Evolutionary conservation across 2,888 invertebrate species (phyloP), one percentile per base, ranked within the genome.

Genomic region (Ariolimax columbianus): DNA sequence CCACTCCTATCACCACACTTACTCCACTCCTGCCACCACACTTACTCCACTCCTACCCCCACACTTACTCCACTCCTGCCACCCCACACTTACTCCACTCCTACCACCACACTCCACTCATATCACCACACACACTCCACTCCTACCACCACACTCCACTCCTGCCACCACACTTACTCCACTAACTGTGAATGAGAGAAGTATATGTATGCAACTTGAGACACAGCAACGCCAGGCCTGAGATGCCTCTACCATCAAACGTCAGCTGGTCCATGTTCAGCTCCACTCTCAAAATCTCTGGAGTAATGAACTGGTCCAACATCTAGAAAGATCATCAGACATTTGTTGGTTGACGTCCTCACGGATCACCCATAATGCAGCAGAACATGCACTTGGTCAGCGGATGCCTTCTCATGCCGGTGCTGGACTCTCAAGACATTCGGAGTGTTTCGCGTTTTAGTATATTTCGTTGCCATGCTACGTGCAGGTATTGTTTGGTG

Each of bases 151-250:
- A 2, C n/a, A 63, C 59, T 63, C 59, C 59, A 63, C 59, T n/a
- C 26, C 6, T 47, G 47, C n/a, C 68, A 68, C 17, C 59, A 43
- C 23, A 73, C 73, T 73, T 73, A 73, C 73, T 47, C 73, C 73
- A 68, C 75, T 83, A 84, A 30, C 72, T 30, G 78, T 40, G 59
- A 47, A 84, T 66, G 72, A 84, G 66, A 40, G 40, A 33, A 30
- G 33, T 88, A 77, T 89, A 88, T 36, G 87, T 83, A 73, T 87
- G 78, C 79, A 88, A 78, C 80, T 88, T 88, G 23, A 89, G 86
- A 70, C 87, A 72, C 30, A 89, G 83, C 40, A 89, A 83, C 19
- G 85, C 66, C 70, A 88, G 70, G 9, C 83, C 78, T 1, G 83
- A 83, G 19, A 89, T 77, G 17, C 85, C 83, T 17, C 85, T 43